These are phyloP conservation scores for Scortum barcoo DNA, from an alignment of 2,113 vertebrate species.

Conservation along the genomic window DNA sequence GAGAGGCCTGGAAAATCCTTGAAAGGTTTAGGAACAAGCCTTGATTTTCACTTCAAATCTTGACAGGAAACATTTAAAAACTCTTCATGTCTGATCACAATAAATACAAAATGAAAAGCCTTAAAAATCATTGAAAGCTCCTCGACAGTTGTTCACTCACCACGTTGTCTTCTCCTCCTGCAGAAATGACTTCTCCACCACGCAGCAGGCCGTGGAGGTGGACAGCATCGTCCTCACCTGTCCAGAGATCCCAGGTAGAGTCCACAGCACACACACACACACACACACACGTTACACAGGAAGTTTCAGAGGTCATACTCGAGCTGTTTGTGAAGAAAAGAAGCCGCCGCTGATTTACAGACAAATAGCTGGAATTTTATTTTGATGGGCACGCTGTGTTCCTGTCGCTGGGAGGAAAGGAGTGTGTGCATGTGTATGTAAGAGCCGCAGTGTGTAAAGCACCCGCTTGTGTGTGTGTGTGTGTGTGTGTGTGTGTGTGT, in stretches of 20 bases:
- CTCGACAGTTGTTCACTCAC: background rate
- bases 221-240: constrained; percentile 89
- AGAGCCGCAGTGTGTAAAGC: too few relatives aligned
- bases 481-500: background rate
- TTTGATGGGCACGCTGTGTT: background rate
- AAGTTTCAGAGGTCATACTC: too few relatives aligned
- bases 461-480: background rate
- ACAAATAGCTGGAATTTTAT: background rate
- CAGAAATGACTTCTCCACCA: constrained; percentile 89
- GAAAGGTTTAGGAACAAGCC: background rate
- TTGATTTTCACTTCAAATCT: background rate
- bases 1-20: background rate
- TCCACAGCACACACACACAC: constrained; percentile 48
- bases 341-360: background rate
- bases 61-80: background rate
- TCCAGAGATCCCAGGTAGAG: constrained; percentile 86
- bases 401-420: background rate
- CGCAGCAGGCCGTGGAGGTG: constrained; percentile 85
- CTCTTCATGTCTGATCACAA: background rate
- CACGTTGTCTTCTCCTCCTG: constrained; percentile 44
- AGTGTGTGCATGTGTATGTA: constrained; percentile 1
- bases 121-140: background rate
- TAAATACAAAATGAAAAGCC: background rate
- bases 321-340: background rate
- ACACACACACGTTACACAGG: background rate